Percentiles rank a stretch among this genome's conserved stretches.
Conservation (phyloP, 2,113 vertebrate species). For the Plecotus auritus region DNA sequence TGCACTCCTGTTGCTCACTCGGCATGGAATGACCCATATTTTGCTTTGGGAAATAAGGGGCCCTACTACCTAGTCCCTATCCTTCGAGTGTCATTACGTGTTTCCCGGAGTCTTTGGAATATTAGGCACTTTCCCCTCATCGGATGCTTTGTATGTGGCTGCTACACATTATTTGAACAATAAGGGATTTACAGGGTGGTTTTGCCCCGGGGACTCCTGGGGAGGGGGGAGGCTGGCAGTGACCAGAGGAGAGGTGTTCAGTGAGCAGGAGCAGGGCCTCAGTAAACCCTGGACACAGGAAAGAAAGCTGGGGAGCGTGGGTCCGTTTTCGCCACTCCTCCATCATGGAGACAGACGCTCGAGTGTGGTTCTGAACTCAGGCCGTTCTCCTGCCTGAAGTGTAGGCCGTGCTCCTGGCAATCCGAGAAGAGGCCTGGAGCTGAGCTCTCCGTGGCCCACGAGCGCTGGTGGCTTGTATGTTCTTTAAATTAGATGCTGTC, state of each 20-base stretch:
- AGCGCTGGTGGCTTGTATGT: background rate
- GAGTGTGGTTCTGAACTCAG: rapidly evolving
- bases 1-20: background rate
- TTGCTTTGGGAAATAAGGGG: background rate
- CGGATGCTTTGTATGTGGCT: background rate
- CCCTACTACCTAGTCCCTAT: rapidly evolving
- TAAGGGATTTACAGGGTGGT: no score
- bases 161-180: rapidly evolving
- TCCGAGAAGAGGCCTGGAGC: rapidly evolving
- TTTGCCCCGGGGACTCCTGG: no score
- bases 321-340: rapidly evolving
- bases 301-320: rapidly evolving
- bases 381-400: rapidly evolving
- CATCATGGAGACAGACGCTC: background rate
- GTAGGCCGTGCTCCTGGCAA: rapidly evolving
- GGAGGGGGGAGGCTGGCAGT: rapidly evolving
- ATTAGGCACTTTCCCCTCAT: background rate
- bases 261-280: background rate
- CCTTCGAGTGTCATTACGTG: rapidly evolving
- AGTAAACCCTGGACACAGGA: rapidly evolving
- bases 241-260: background rate
- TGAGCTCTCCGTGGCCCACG: rapidly evolving
- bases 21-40: background rate
- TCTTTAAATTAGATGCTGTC: background rate
- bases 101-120: rapidly evolving